Conservation (phyloP, 2,888 invertebrate genomes). For the Lymantria monacha region DNA sequence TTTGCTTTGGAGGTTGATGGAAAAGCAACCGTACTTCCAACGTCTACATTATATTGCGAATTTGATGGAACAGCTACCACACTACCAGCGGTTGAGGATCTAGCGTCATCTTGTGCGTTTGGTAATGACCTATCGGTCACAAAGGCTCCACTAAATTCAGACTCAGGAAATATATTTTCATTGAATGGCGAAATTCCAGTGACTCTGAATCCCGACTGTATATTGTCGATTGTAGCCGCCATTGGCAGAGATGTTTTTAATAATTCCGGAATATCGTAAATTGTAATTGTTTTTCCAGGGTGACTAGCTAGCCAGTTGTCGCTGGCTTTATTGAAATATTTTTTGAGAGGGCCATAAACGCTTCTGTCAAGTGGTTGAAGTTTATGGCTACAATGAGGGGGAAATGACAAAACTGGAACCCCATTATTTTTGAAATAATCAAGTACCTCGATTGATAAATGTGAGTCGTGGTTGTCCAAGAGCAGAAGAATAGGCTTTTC, state of each 20-base stretch:
- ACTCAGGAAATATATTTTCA: not conserved
- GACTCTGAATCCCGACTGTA: not conserved
- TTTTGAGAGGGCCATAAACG: constrained; percentile 11
- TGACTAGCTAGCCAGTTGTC: constrained; percentile 6
- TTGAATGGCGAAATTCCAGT: not conserved
- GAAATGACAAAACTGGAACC: not conserved
- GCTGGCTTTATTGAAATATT: constrained; percentile 6
- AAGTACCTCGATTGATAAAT: not conserved
- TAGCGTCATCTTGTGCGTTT: no score
- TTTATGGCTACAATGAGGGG: constrained; percentile 3
- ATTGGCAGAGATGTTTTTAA: not conserved
- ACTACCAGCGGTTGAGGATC: constrained; percentile 1
- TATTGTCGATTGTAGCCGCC: not conserved
- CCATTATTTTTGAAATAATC: constrained; percentile 1
- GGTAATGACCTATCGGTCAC: no score
- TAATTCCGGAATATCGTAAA: constrained; percentile 3
- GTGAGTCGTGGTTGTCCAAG: constrained; percentile 3
- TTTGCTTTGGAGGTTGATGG: constrained; percentile 10
- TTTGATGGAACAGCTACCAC: constrained; percentile 4
- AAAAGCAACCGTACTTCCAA: constrained; percentile 6
- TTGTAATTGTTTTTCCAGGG: constrained; percentile 7
- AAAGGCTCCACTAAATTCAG: not conserved
- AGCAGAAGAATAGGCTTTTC: constrained; percentile 2
- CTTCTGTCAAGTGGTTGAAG: constrained; percentile 4
- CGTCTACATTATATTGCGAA: constrained; percentile 3